Conservation (phyloP, 2,113 vertebrate species). For the Baryphthengus martii region DNA sequence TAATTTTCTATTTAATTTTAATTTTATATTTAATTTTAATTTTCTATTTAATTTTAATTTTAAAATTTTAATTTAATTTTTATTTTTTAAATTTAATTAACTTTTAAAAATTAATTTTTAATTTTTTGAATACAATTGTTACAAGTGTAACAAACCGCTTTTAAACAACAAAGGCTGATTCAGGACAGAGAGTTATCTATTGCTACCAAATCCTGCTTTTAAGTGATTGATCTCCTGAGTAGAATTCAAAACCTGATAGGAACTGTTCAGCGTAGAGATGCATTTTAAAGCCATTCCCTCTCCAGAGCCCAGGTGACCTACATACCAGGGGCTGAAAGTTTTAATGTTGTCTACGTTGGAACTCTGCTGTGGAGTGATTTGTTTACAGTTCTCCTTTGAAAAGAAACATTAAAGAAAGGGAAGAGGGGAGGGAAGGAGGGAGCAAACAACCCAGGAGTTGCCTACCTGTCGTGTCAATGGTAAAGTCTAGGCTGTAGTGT, state of each 20-base stretch:
- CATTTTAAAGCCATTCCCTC: neutral
- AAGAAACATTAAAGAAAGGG: neutral
- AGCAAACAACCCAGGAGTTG: neutral
- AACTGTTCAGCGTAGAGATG: neutral
- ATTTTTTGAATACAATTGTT: too few relatives aligned
- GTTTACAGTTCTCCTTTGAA: neutral
- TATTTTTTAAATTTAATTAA: too few relatives aligned
- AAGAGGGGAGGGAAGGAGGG: neutral
- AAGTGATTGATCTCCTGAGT: neutral
- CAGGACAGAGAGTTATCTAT: neutral
- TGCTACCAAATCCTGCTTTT: neutral
- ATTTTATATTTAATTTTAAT: too few relatives aligned
- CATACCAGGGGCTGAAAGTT: neutral
- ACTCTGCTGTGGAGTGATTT: neutral
- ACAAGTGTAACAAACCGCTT: neutral
- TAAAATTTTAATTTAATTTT: too few relatives aligned
- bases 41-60: too few relatives aligned
- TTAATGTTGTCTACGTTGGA: neutral
- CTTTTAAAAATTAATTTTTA: too few relatives aligned
- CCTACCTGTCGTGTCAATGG: neutral
- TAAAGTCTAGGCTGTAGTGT: neutral
- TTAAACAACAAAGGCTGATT: neutral
- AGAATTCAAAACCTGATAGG: neutral
- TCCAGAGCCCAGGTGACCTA: neutral
- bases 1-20: too few relatives aligned